These are phyloP conservation scores for Allacma fusca DNA, from an alignment of 2,888 invertebrate genomes.

Conservation along the genomic window DNA sequence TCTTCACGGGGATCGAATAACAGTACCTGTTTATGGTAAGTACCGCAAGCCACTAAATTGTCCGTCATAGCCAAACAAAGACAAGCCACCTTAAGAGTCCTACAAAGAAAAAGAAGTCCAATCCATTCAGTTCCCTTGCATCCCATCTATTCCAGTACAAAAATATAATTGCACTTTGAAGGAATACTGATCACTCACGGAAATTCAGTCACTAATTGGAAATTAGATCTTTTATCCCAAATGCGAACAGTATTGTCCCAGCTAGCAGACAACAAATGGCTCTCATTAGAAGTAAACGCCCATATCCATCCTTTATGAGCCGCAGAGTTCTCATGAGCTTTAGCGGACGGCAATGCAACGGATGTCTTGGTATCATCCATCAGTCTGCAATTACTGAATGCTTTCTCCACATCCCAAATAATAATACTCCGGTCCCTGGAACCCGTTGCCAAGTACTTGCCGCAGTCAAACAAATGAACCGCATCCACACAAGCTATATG, in stretches of 20 bases:
- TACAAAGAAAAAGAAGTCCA: neutral
- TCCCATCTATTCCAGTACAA: no score
- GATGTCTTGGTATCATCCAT: neutral
- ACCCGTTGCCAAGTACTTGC: conserved; percentile 54
- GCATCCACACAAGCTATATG: conserved; percentile 60
- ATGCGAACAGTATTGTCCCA: conserved; percentile 57
- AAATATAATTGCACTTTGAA: no score
- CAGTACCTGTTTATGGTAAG: conserved; percentile 52
- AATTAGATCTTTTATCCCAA: conserved; percentile 52
- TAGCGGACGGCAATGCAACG: conserved; percentile 28
- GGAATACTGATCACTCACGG: no score
- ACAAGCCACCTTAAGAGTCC: conserved; percentile 42
- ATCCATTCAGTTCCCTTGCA: no score
- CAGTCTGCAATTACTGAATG: conserved; percentile 29
- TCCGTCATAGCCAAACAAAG: conserved; percentile 52
- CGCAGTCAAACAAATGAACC: conserved; percentile 53
- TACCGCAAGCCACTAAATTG: conserved; percentile 52
- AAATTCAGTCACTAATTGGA: conserved; percentile 46
- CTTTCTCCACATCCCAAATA: conserved; percentile 56
- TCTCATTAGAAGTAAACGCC: conserved; percentile 61
- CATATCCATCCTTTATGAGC: conserved; percentile 74
- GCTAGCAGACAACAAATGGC: conserved; percentile 50
- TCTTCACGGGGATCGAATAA: conserved; percentile 53
- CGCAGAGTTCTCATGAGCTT: conserved; percentile 62
- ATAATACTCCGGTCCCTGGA: conserved; percentile 55